These are phyloP conservation scores for Nanorana parkeri DNA, from an alignment of 2,113 vertebrate species.

Conservation along the genomic window DNA sequence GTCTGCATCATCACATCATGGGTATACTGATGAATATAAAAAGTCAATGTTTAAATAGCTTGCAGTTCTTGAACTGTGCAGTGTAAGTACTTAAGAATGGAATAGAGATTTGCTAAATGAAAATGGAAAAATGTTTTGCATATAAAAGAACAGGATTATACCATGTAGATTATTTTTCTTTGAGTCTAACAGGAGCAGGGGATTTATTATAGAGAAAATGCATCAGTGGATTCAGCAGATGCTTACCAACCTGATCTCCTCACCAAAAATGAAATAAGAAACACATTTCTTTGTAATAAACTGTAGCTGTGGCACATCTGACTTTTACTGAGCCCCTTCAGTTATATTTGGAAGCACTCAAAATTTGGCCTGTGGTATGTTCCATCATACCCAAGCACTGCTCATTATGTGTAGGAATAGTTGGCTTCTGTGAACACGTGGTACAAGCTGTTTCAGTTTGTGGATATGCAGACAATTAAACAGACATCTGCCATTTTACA, in stretches of 20 bases:
- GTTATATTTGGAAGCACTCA: no score
- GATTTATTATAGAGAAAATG: background rate
- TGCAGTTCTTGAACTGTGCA: slow-evolving; percentile 28
- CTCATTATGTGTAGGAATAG: no score
- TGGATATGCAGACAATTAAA: no score
- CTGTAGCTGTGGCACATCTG: no score
- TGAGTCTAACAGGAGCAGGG: background rate
- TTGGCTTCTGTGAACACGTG: no score
- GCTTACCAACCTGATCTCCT: background rate
- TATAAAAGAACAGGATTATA: slow-evolving; percentile 8
- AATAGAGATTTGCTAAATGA: slow-evolving; percentile 15
- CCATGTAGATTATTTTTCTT: background rate
- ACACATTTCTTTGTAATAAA: no score
- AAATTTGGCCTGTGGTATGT: no score
- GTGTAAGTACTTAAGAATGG: background rate
- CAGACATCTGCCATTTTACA: no score
- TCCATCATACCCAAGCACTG: no score
- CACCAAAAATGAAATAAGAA: no score
- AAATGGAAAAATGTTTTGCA: slow-evolving; percentile 19
- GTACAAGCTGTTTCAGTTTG: no score
- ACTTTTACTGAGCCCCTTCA: no score
- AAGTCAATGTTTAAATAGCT: slow-evolving; percentile 51
- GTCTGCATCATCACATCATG: slow-evolving; percentile 36
- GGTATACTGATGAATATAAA: slow-evolving; percentile 36
- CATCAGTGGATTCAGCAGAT: background rate